Evolutionary conservation across 2,797 vertebrate genomes (phyloP).

Genomic region (Enoplosus armatus): DNA sequence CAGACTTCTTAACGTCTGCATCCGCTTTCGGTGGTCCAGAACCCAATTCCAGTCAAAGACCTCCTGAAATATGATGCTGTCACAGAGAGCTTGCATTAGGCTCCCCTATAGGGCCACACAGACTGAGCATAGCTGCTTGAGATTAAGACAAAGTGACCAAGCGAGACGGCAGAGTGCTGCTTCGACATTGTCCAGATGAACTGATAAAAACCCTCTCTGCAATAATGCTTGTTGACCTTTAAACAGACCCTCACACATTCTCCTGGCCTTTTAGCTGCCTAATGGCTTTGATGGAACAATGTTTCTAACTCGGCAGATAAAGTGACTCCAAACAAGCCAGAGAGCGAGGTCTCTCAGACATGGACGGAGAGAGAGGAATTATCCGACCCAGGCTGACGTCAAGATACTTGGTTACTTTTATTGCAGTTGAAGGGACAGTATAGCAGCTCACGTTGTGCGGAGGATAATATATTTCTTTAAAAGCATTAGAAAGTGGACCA

Average conservation of each 20-base stretch:
- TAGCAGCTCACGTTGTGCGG: not conserved
- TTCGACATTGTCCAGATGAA: slow-evolving; percentile 68
- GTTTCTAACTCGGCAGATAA: slow-evolving; percentile 39
- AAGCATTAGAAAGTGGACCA: slow-evolving; percentile 2
- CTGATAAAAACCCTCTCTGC: slow-evolving; percentile 61
- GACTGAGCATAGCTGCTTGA: slow-evolving; percentile 23
- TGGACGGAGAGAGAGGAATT: not conserved
- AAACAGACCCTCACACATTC: slow-evolving; percentile 50
- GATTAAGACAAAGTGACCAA: slow-evolving; percentile 58
- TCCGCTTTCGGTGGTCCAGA: slow-evolving; percentile 58
- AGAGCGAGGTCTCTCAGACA: not conserved
- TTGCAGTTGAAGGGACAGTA: not conserved
- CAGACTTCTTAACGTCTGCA: slow-evolving; percentile 35
- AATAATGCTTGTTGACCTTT: slow-evolving; percentile 66
- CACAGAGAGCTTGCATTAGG: slow-evolving; percentile 37
- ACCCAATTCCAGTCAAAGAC: slow-evolving; percentile 50
- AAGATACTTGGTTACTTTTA: slow-evolving; percentile 17
- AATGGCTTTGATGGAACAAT: slow-evolving; percentile 39
- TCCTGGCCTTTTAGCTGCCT: slow-evolving; percentile 41
- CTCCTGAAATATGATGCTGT: slow-evolving; percentile 64
- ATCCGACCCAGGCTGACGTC: not conserved
- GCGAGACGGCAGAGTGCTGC: slow-evolving; percentile 47
- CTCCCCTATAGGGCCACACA: slow-evolving; percentile 21
- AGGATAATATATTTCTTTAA: slow-evolving; percentile 1
- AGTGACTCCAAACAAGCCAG: slow-evolving; percentile 28